A percentile compares a stretch with the other conserved stretches of the same genome.
phyloP scores from a whole-genome alignment of 2,888 invertebrate genomes.

The Bombylius discolor region DNA sequence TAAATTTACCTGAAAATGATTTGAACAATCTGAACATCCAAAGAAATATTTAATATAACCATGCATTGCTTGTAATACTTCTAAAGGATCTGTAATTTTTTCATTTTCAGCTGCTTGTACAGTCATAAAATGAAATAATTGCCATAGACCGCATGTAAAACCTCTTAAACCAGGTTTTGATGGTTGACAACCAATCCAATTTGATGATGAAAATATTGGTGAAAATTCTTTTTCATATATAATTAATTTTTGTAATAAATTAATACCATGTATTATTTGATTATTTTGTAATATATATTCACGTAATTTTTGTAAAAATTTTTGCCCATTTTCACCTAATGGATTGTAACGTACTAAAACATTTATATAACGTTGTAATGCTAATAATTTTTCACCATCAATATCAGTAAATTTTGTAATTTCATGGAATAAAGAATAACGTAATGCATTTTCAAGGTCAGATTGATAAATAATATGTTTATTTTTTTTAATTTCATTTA shows the following conservation, averaged over 20 bases:
- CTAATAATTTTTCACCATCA: conserved; percentile 54
- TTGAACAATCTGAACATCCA: conserved; percentile 79
- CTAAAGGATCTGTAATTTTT: conserved; percentile 44
- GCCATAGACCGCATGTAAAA: conserved; percentile 93
- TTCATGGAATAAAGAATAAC: conserved; percentile 72
- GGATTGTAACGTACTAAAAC: conserved; percentile 70
- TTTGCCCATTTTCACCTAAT: conserved; percentile 50
- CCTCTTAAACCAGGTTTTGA: conserved; percentile 61
- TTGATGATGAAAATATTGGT: conserved; percentile 39
- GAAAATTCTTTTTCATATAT: conserved; percentile 41
- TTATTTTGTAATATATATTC: conserved; percentile 40
- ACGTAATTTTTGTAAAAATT: conserved; percentile 49
- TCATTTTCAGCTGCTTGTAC: conserved; percentile 52
- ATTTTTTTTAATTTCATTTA: conserved; percentile 24
- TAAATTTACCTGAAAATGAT: conserved; percentile 59
- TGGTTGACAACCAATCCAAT: conserved; percentile 74
- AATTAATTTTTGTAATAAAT: conserved; percentile 39
- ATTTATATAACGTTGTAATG: conserved; percentile 59
- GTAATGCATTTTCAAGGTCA: conserved; percentile 79
- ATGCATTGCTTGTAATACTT: conserved; percentile 68
- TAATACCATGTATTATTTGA: conserved; percentile 44
- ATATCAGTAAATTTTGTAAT: conserved; percentile 58
- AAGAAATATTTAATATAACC: conserved; percentile 87
- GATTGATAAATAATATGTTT: conserved; percentile 59
- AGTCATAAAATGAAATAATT: conserved; percentile 81